Evolutionary conservation across 1,140 invertebrate species (phyloP).

Genomic region (Atta texana): DNA sequence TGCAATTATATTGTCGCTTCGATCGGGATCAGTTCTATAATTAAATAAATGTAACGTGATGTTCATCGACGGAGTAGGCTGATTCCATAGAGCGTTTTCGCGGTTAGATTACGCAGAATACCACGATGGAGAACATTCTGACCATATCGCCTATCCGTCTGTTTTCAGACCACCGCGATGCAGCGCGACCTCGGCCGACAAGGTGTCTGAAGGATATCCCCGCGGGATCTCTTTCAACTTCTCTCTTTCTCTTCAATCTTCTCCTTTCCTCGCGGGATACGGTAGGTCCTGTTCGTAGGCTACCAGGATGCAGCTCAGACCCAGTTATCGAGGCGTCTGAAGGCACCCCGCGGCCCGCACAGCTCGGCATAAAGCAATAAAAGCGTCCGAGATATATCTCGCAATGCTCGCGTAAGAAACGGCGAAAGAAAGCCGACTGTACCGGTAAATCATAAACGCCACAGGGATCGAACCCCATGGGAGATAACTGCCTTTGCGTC

Average conservation of each 20-base stretch:
- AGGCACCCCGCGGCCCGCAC: conserved; percentile 44
- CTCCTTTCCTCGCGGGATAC: conserved; percentile 38
- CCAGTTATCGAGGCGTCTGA: conserved; percentile 59
- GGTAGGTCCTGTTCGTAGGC: conserved; percentile 54
- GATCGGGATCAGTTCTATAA: not conserved
- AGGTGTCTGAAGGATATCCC: conserved; percentile 63
- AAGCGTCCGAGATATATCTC: conserved; percentile 43
- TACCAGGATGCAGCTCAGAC: conserved; percentile 63
- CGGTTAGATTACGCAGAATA: not conserved
- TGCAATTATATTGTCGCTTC: not conserved
- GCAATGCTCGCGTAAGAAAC: conserved; percentile 57
- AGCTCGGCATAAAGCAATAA: conserved; percentile 54
- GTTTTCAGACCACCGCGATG: conserved; percentile 62
- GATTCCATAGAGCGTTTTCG: conserved; percentile 4
- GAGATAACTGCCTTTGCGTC: conserved; percentile 71
- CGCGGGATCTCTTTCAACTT: conserved; percentile 32
- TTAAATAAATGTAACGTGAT: conserved; percentile 5
- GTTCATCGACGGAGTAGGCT: not conserved
- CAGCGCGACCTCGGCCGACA: conserved; percentile 50
- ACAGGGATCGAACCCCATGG: conserved; percentile 68
- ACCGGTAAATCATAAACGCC: conserved; percentile 77
- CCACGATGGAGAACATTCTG: conserved; percentile 2
- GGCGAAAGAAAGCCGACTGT: conserved; percentile 61
- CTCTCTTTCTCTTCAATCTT: conserved; percentile 25
- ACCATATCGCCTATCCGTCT: conserved; percentile 23